phyloP scores from a whole-genome alignment of 2,113 vertebrate genomes.

The Piprites chloris region DNA sequence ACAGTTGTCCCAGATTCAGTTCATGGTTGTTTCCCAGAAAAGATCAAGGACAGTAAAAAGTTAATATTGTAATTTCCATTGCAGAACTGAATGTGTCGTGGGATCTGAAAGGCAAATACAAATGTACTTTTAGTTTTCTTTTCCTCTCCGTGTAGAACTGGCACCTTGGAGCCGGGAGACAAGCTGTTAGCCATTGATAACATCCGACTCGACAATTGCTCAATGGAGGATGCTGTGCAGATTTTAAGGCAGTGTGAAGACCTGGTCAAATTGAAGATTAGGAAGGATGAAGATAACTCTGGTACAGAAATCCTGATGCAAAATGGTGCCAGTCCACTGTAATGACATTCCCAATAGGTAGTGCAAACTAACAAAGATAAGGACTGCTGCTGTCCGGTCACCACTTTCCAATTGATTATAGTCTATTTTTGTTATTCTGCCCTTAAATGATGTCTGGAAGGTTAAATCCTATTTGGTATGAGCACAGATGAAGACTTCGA shows the following conservation, averaged over 20 bases:
- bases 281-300: slow-evolving; percentile 97
- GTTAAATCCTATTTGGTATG: not conserved
- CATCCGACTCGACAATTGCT: slow-evolving; percentile 90
- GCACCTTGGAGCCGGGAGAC: slow-evolving; percentile 95
- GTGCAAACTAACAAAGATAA: slow-evolving; percentile 34
- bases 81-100: not conserved
- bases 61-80: not conserved
- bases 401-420: slow-evolving; percentile 35
- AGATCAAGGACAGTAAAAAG: not conserved
- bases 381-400: not conserved
- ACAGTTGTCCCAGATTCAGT: not conserved
- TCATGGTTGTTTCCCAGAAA: not conserved
- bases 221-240: slow-evolving; percentile 94
- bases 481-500: not conserved
- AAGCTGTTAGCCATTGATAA: slow-evolving; percentile 94
- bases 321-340: slow-evolving; percentile 3
- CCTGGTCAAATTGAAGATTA: slow-evolving; percentile 94
- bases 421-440: slow-evolving; percentile 36
- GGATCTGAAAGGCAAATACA: slow-evolving; percentile 33
- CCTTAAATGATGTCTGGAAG: slow-evolving; percentile 27
- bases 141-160: slow-evolving; percentile 78
- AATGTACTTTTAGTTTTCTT: not conserved
- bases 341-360: slow-evolving; percentile 50
- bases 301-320: slow-evolving; percentile 74
- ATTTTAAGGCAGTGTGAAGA: slow-evolving; percentile 93